Percentiles rank a stretch among this genome's conserved stretches.
Evolutionary conservation across 2,888 invertebrate species (phyloP).

Genomic region (Dynastes grantii): DNA sequence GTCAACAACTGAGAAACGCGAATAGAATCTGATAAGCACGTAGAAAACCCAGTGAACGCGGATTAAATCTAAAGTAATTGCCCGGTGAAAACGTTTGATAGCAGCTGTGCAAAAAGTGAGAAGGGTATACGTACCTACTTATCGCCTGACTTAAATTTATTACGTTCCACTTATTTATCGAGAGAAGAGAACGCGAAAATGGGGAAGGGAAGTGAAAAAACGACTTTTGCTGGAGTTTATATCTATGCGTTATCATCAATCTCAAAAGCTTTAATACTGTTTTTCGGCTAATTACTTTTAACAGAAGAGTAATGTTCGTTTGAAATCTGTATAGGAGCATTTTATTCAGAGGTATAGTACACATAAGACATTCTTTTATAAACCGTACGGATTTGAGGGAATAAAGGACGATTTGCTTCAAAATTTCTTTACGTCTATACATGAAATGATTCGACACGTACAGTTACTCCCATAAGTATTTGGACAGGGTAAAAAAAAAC

Average conservation of each 20-base stretch:
- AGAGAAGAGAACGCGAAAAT: background rate
- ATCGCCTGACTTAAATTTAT: constrained; percentile 32
- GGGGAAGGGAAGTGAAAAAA: constrained; percentile 18
- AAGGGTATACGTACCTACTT: constrained; percentile 14
- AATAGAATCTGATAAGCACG: constrained; percentile 9
- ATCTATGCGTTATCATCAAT: constrained; percentile 24
- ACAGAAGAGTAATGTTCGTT: background rate
- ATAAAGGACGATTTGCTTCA: too few species aligned
- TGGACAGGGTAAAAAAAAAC: too few species aligned
- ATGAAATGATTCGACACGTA: too few species aligned
- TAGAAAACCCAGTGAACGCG: background rate
- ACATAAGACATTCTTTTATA: too few species aligned
- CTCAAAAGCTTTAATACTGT: background rate
- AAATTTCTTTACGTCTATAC: too few species aligned
- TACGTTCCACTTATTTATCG: constrained; percentile 19
- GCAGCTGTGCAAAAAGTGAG: constrained; percentile 20
- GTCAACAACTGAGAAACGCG: constrained; percentile 24
- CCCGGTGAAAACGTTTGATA: constrained; percentile 22
- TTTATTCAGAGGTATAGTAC: too few species aligned
- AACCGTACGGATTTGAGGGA: too few species aligned
- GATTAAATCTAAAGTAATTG: constrained; percentile 38
- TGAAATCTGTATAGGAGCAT: too few species aligned
- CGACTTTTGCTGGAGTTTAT: constrained; percentile 18
- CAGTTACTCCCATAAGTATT: too few species aligned
- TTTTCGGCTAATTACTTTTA: constrained; percentile 11